These are phyloP conservation scores for Sycophaga agraensis DNA, from an alignment of 1,140 invertebrate species.

Conservation along the genomic window DNA sequence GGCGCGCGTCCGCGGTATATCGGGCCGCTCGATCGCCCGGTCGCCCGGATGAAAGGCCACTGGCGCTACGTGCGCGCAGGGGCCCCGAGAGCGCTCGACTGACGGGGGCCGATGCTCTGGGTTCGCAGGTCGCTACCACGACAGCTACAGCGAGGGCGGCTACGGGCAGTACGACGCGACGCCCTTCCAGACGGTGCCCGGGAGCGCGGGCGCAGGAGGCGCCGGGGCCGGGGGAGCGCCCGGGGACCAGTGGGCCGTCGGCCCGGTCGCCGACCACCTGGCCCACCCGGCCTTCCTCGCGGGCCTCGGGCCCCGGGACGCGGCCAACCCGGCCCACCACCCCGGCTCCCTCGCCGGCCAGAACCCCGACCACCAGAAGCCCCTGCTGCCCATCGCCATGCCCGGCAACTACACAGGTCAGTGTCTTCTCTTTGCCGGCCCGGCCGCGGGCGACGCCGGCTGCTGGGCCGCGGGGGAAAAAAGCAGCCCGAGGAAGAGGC, in stretches of 20 bases:
- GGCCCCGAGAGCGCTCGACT: conserved; percentile 10
- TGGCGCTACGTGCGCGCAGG: too few species aligned
- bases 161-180: conserved; percentile 71
- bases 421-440: background rate
- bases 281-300: conserved; percentile 67
- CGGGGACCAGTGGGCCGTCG: conserved; percentile 54
- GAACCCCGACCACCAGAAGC: conserved; percentile 67
- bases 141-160: conserved; percentile 64
- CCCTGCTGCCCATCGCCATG: conserved; percentile 72
- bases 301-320: conserved; percentile 54
- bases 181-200: conserved; percentile 81
- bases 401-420: conserved; percentile 70
- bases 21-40: too few species aligned
- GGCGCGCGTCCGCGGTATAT: too few species aligned
- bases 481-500: too few species aligned
- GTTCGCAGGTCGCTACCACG: conserved; percentile 64
- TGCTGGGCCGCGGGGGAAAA: too few species aligned
- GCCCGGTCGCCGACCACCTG: conserved; percentile 55
- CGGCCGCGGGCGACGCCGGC: too few species aligned
- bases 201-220: conserved; percentile 60
- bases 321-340: conserved; percentile 54
- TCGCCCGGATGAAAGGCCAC: too few species aligned
- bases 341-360: conserved; percentile 51
- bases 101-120: too few species aligned
- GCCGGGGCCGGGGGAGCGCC: conserved; percentile 57